These are phyloP conservation scores for Cephus sareptanus DNA, from an alignment of 2,888 invertebrate species.

Conservation along the genomic window DNA sequence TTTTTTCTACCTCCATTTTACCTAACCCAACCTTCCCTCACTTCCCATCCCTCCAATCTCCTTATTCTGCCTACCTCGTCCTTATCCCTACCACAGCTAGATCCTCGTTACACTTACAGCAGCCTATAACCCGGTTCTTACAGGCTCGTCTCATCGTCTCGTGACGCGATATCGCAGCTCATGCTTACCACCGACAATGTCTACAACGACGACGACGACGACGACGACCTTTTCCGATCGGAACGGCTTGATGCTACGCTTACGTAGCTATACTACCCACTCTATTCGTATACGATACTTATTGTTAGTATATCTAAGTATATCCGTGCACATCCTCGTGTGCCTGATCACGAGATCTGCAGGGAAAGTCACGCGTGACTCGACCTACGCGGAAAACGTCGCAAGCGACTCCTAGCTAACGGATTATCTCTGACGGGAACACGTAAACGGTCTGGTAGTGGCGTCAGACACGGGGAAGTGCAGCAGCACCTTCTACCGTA, in stretches of 20 bases:
- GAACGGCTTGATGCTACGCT: constrained; percentile 43
- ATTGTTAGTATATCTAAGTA: background rate
- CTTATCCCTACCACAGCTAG: constrained; percentile 35
- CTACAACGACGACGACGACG: constrained; percentile 32
- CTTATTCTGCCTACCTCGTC: constrained; percentile 11
- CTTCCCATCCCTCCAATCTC: constrained; percentile 31
- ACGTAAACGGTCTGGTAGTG: background rate
- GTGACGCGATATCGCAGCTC: constrained; percentile 24
- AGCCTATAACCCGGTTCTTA: constrained; percentile 25
- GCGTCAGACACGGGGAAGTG: background rate
- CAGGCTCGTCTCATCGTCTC: constrained; percentile 1
- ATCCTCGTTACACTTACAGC: constrained; percentile 53
- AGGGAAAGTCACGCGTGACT: constrained; percentile 16
- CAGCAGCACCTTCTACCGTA: background rate
- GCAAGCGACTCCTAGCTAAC: background rate
- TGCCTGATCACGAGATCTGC: background rate
- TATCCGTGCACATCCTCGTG: background rate
- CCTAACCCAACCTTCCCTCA: constrained; percentile 12
- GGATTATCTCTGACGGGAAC: background rate
- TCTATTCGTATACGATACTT: background rate
- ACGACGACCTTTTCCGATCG: constrained; percentile 44
- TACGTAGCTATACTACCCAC: constrained; percentile 12
- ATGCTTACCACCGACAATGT: constrained; percentile 15
- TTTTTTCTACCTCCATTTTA: constrained; percentile 38
- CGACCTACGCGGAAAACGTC: background rate